Evolutionary conservation across 1,140 invertebrate genomes (phyloP), one percentile per base, ranked within the genome.

Genomic region (Atta texana): DNA sequence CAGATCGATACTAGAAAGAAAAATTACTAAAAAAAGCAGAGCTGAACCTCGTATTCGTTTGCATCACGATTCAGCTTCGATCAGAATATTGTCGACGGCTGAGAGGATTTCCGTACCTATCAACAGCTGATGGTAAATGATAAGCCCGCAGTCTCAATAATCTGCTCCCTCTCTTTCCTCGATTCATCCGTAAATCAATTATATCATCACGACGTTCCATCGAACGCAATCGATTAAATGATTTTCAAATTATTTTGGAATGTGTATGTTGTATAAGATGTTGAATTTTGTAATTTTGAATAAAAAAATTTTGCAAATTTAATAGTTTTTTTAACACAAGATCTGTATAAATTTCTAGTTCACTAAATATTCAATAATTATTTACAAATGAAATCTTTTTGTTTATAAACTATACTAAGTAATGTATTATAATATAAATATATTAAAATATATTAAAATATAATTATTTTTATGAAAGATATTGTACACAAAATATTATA

Each of bases 171-270:
- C 44, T 78, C 57, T 53, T 18, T 24, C 18, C 71, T 82, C 39
- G 39, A 88, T 77, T 85, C 66, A 28, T 24, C 18, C 51, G 24
- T 44, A 74, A 85, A 78, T 88, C 39, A 88, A 89, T 88, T 89
- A 88, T 88, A 88, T 88, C 66, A 24, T 44, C n/a, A 24, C 24
- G 24, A 44, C 24, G 2, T n/a, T 76, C 39, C 34, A 14, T 7
- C 24, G 28, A 28, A 31, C 16, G 5, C 18, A 49, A n/a, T 63
- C 21, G 5, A 0, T 61, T 18, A 16, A 76, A 61, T n/a, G 8
- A 44, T 14, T 34, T 34, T 77, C 10, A 57, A 68, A 14, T 49
- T 21, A 68, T 24, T 68, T 12, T n/a, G 1, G 2, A 68, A 68
- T 10, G 10, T 21, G 8, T 44, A 44, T 39, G 7, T 68, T 1